Evolutionary conservation across 2,797 vertebrate genomes (phyloP).

Genomic region (Basileuterus tristriatus): DNA sequence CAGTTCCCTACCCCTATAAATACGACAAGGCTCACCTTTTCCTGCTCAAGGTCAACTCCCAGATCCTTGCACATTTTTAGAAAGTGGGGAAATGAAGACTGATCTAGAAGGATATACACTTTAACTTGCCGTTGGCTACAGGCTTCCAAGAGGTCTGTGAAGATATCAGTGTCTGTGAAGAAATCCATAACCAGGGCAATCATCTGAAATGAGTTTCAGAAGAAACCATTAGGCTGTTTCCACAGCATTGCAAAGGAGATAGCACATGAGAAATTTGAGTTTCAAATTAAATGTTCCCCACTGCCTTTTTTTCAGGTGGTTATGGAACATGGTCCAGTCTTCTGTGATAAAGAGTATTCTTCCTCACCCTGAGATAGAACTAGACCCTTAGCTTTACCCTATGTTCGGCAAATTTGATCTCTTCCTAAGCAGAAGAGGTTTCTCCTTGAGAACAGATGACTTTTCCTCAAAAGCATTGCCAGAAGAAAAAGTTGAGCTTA

Average conservation of each 20-base stretch:
- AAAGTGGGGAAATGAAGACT: conserved; percentile 78
- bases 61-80: conserved; percentile 86
- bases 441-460: not conserved
- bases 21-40: conserved; percentile 74
- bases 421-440: not conserved
- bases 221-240: not conserved
- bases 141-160: conserved; percentile 86
- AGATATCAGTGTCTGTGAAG: conserved; percentile 89
- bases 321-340: not conserved
- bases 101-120: conserved; percentile 88
- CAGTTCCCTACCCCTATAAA: not conserved
- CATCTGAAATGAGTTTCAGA: conserved; percentile 76
- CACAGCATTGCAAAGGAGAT: not conserved
- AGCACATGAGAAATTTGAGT: not conserved
- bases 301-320: not conserved
- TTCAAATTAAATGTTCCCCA: not conserved
- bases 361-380: not conserved
- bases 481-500: not conserved
- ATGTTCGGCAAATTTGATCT: not conserved
- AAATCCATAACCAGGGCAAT: conserved; percentile 91
- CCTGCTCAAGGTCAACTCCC: conserved; percentile 78
- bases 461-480: not conserved
- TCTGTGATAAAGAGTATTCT: not conserved
- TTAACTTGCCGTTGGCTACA: conserved; percentile 80
- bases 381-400: not conserved